Conservation (phyloP, 2,113 vertebrate species). For the Alouatta palliata region DNA sequence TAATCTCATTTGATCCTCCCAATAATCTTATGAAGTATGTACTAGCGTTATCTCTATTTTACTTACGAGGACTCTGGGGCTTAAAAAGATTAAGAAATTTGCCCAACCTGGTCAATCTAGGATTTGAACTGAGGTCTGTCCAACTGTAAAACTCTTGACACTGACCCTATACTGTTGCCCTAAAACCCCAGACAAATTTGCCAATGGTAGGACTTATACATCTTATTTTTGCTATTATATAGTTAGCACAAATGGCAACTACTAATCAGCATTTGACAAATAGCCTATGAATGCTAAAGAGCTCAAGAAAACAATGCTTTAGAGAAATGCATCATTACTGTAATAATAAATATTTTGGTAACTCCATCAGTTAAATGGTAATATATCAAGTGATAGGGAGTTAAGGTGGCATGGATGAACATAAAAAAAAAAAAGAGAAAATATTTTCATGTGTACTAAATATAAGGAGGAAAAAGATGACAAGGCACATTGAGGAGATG, state of each 20-base stretch:
- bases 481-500: neutral
- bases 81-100: constrained; percentile 12
- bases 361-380: neutral
- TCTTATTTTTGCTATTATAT: neutral
- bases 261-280: constrained; percentile 6
- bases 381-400: neutral
- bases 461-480: neutral
- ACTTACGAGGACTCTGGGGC: neutral
- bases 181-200: neutral
- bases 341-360: constrained; percentile 29
- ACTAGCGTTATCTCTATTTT: neutral
- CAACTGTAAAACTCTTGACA: neutral
- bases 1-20: neutral
- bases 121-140: neutral
- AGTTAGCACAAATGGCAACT: neutral
- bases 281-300: neutral
- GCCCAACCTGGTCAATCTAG: neutral
- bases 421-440: constrained; percentile 8
- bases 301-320: neutral
- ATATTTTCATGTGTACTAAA: neutral
- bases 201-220: neutral
- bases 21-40: neutral
- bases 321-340: constrained; percentile 4
- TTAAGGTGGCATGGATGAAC: neutral
- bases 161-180: neutral